phyloP scores from a whole-genome alignment of 2,113 vertebrate genomes.

The Pantherophis guttatus region DNA sequence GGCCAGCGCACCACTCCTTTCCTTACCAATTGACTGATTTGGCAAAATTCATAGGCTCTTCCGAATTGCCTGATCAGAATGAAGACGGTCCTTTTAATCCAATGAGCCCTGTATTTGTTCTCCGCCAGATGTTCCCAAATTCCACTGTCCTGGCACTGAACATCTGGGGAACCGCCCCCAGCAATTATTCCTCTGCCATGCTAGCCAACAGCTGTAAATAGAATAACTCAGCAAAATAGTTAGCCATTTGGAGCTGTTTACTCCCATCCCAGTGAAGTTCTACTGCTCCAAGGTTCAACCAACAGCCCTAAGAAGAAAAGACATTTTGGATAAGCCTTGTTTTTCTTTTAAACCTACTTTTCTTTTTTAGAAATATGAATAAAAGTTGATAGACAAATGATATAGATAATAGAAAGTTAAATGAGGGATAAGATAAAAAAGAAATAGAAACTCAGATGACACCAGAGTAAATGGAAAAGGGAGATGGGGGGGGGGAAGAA shows the following conservation, averaged over 20 bases:
- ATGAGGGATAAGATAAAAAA: too few relatives aligned
- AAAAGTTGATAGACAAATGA: too few relatives aligned
- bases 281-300: not conserved
- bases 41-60: too few relatives aligned
- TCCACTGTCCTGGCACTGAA: not conserved
- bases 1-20: too few relatives aligned
- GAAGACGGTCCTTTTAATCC: too few relatives aligned
- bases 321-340: not conserved
- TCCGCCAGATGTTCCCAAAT: not conserved
- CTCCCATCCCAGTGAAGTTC: not conserved
- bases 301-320: not conserved
- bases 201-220: not conserved
- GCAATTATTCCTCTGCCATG: not conserved
- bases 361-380: not conserved
- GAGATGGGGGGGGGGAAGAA: too few relatives aligned
- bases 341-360: not conserved
- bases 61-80: too few relatives aligned
- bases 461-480: too few relatives aligned
- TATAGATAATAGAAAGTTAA: too few relatives aligned
- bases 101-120: not conserved
- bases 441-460: too few relatives aligned
- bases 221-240: not conserved
- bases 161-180: not conserved
- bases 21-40: too few relatives aligned
- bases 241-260: not conserved